phyloP scores from a whole-genome alignment of 2,113 vertebrate species.

The Polypterus bichir region DNA sequence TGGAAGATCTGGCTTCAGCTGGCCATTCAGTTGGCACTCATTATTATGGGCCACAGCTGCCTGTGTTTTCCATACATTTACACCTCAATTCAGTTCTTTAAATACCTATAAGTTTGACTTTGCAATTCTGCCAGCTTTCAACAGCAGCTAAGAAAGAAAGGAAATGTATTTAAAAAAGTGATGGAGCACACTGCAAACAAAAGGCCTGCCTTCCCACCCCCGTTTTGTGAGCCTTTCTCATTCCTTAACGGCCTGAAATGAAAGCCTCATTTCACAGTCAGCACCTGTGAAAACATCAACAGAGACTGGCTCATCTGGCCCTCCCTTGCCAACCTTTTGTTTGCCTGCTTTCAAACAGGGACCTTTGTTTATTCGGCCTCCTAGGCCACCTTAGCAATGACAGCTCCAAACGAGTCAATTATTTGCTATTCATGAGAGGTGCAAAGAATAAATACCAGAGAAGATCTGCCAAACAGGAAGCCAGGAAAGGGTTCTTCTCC shows the following conservation, averaged over 20 bases:
- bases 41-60: neutral
- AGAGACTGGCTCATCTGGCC: conserved; percentile 16
- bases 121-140: neutral
- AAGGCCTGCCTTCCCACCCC: neutral
- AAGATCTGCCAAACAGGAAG: conserved; percentile 6
- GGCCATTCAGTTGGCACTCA: no score
- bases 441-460: conserved; percentile 19
- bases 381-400: conserved; percentile 10
- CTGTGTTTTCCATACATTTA: neutral
- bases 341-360: conserved; percentile 2
- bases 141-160: neutral
- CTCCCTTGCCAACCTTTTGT: conserved; percentile 25
- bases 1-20: no score
- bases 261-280: conserved; percentile 7
- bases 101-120: neutral
- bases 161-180: conserved; percentile 4
- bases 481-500: conserved; percentile 4
- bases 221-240: conserved; percentile 1
- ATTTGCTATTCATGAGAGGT: conserved; percentile 25
- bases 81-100: neutral
- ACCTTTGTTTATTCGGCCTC: conserved; percentile 26
- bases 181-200: conserved; percentile 11
- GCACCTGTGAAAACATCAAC: conserved; percentile 19
- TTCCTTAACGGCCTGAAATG: conserved; percentile 4
- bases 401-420: conserved; percentile 26